Percentiles rank a stretch among this genome's conserved stretches.
Conservation (phyloP, 2,888 invertebrate species). For the Aphodius granarius region DNA sequence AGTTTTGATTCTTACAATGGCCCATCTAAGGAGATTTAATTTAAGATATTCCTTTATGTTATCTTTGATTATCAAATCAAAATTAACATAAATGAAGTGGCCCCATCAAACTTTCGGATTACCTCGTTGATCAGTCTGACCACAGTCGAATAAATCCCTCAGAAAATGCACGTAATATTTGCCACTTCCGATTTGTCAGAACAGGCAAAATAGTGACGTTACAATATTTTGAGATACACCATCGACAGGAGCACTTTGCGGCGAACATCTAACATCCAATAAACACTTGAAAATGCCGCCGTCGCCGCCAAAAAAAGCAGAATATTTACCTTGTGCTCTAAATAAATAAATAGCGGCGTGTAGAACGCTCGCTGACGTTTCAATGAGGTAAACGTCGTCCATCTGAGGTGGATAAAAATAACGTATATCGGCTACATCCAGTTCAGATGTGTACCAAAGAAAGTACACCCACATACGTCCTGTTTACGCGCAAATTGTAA, state of each 20-base stretch:
- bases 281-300: neutral
- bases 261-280: neutral
- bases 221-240: neutral
- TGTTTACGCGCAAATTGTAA: neutral
- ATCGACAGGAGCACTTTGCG: neutral
- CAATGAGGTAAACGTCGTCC: neutral
- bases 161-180: too few relatives aligned
- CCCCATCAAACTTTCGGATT: too few relatives aligned
- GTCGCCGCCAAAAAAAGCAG: neutral
- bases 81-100: too few relatives aligned
- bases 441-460: neutral
- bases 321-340: neutral
- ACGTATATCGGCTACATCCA: neutral
- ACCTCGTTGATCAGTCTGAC: too few relatives aligned
- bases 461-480: neutral
- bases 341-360: neutral
- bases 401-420: neutral
- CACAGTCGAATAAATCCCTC: too few relatives aligned
- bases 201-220: neutral
- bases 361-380: neutral
- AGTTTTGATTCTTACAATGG: neutral
- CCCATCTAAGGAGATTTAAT: neutral
- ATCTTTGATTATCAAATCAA: too few relatives aligned
- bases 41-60: neutral
- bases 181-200: too few relatives aligned